A percentile compares a stretch with the other conserved stretches of the same genome.
Evolutionary conservation across 64 coral and sea anemone species (phyloP).

Genomic region (Actinia equina): DNA sequence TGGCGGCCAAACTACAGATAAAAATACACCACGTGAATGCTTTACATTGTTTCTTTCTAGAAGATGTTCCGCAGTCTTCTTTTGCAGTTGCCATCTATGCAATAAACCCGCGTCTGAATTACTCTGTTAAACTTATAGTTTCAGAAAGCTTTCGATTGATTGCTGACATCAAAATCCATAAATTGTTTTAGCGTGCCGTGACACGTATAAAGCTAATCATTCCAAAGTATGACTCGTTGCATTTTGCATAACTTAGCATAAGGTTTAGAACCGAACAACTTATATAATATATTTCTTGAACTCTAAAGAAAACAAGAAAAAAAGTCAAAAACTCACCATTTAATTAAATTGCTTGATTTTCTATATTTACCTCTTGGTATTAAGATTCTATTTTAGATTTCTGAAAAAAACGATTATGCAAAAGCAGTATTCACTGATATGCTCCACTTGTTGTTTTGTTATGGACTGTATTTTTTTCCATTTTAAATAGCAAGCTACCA

Average conservation of each 20-base stretch:
- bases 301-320: not conserved
- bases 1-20: not conserved
- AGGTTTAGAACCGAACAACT: not conserved
- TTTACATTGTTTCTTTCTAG: not conserved
- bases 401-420: not conserved
- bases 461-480: not conserved
- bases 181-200: not conserved
- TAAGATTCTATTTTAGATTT: not conserved
- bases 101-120: not conserved
- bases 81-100: not conserved
- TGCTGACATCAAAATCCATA: not conserved
- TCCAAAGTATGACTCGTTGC: not conserved
- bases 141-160: not conserved
- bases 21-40: not conserved
- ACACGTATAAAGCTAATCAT: not conserved
- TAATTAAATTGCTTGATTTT: no score
- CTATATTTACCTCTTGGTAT: not conserved
- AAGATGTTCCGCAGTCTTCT: not conserved
- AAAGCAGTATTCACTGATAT: not conserved
- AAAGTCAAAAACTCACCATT: no score
- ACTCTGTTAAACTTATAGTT: not conserved
- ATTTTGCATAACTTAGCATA: not conserved
- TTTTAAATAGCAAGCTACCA: not conserved
- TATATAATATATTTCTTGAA: not conserved
- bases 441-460: not conserved